Percentiles rank a stretch among this genome's conserved stretches.
Conservation (phyloP, 2,797 vertebrate genomes). For the Ispidina lecontei region DNA sequence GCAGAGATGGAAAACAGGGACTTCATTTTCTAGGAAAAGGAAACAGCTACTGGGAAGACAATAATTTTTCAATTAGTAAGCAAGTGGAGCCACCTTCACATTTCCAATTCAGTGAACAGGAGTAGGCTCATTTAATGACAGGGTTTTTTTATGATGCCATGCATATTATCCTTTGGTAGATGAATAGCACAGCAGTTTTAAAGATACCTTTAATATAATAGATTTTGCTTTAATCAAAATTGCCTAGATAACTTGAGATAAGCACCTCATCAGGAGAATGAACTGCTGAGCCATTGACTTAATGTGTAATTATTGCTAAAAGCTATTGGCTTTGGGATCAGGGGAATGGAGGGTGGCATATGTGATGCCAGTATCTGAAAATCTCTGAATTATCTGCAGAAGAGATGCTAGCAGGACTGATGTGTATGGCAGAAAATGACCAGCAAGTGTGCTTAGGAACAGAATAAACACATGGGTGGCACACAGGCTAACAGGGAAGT, state of each 20-base stretch:
- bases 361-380: neutral
- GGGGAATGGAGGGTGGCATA: neutral
- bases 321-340: neutral
- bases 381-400: neutral
- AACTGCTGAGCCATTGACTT: neutral
- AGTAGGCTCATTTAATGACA: neutral
- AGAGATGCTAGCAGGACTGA: neutral
- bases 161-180: neutral
- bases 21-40: neutral
- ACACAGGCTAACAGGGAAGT: neutral
- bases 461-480: neutral
- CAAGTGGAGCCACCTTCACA: neutral
- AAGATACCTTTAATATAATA: neutral
- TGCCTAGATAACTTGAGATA: neutral
- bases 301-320: neutral
- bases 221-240: neutral
- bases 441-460: neutral
- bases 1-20: neutral
- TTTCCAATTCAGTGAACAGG: neutral
- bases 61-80: neutral
- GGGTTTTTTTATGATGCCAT: neutral
- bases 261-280: neutral
- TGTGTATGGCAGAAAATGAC: neutral
- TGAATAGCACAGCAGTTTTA: neutral
- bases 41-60: neutral